phyloP scores from a whole-genome alignment of 2,113 vertebrate species.

The Spheniscus mendiculus region DNA sequence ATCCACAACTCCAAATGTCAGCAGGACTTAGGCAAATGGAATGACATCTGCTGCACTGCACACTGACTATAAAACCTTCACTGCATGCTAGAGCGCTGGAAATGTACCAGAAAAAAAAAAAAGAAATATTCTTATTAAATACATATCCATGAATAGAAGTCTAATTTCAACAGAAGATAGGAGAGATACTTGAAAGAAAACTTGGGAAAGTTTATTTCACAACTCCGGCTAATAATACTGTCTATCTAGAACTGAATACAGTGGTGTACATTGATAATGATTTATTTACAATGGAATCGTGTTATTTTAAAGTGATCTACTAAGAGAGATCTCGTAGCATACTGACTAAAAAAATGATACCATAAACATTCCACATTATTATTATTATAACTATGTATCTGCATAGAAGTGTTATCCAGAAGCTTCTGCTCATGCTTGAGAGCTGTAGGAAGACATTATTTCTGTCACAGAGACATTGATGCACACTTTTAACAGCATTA shows the following conservation, averaged over 20 bases:
- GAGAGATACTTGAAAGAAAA: constrained; percentile 46
- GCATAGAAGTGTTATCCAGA: not conserved
- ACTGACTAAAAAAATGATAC: not conserved
- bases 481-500: not conserved
- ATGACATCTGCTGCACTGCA: constrained; percentile 93
- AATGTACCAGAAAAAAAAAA: constrained; percentile 70
- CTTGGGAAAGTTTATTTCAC: not conserved
- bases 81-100: constrained; percentile 78
- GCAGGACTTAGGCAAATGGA: constrained; percentile 96
- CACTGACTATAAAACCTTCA: constrained; percentile 87
- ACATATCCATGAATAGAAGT: constrained; percentile 55
- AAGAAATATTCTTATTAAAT: constrained; percentile 76
- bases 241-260: not conserved
- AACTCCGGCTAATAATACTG: not conserved
- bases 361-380: not conserved
- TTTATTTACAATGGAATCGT: not conserved
- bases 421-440: not conserved
- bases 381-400: not conserved
- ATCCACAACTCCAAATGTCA: constrained; percentile 96
- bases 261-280: not conserved
- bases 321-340: not conserved
- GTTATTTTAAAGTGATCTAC: not conserved
- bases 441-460: not conserved
- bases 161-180: constrained; percentile 45
- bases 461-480: not conserved